Base-by-base conservation (phyloP, 2,797 vertebrate species). In the Gambelia wislizenii region DNA sequence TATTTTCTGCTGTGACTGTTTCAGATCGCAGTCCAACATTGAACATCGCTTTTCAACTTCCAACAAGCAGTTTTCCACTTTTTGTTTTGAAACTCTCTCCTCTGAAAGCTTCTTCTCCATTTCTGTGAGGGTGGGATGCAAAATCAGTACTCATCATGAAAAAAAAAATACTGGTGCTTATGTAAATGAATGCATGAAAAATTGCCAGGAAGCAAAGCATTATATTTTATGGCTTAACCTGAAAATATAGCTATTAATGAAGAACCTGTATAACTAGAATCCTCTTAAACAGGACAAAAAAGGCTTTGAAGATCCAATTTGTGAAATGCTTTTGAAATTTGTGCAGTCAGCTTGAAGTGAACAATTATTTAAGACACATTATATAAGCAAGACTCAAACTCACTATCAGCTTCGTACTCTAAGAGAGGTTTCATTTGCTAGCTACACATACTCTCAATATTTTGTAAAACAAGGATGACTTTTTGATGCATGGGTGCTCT, bases 1-100 rank as follows among this genome's bases (percentile, higher is more conserved):
- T 33, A 99, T 97, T 94, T 98, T 99, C 97, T 99, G 99, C 84
- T 98, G 97, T 0, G 98, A 98, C 95, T 99, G 99, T 93, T 99
- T 99, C 90, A 99, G 98, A 96, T 99, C 99, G 10, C 99, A 99
- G 96, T 99, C 99, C 93, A 99, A 96, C 97, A 99, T 98, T 84
- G 99, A 99, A 95, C 98, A 98, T 90, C 97, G 98, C 92, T 99
- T 99, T 97, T 99, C 99, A 94, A 98, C 97, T 93, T 99, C 98
- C 91, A 99, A 95, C 86, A 99, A 96, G 49, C 97, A 95, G 96
- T 99, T 99, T 96, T 99, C 99, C 87, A 99, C 97, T 75, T 98
- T 98, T 89, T 98, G 97, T 93, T 99, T 99, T 72, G 98, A 97
- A 30, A 96, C 92, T 89, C 98, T 98, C 90, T 99, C 99, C 94